A percentile compares a stretch with the other conserved stretches of the same genome.
phyloP scores from a whole-genome alignment of 2,113 vertebrate genomes.

The Anhinga anhinga region DNA sequence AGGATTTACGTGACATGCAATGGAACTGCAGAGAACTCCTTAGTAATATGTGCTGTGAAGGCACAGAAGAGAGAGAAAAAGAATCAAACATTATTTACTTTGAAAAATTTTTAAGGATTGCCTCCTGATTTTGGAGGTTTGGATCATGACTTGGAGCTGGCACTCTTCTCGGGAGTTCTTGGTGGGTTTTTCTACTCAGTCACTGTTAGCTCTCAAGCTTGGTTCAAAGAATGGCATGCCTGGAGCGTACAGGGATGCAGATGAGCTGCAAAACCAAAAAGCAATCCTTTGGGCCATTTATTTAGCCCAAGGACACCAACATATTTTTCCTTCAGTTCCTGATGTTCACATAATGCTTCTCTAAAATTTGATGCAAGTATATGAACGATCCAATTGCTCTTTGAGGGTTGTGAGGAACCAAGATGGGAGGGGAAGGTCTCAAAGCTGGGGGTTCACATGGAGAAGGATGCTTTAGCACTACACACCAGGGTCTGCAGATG shows the following conservation, averaged over 20 bases:
- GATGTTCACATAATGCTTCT: not conserved
- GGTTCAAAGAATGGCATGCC: not conserved
- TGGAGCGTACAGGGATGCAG: not conserved
- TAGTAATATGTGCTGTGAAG: not conserved
- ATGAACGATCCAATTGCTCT: not conserved
- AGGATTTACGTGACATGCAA: not conserved
- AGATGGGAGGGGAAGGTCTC: not conserved
- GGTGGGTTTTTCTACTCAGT: not conserved
- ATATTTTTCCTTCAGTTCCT: not conserved
- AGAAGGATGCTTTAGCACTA: not conserved
- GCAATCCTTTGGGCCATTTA: not conserved
- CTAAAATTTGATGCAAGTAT: not conserved
- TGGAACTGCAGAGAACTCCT: not conserved
- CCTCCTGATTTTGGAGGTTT: not conserved
- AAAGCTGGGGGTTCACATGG: rapidly evolving
- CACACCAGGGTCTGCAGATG: not conserved
- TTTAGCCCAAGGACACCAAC: not conserved
- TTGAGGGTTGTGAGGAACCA: not conserved
- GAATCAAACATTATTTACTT: not conserved
- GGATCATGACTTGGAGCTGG: not conserved
- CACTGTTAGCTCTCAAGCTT: not conserved
- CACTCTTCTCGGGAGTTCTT: not conserved
- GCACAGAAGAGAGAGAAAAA: not conserved
- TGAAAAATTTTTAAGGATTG: not conserved
- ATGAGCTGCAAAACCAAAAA: not conserved